A percentile compares a stretch with the other conserved stretches of the same genome.
Conservation (phyloP, 2,113 vertebrate species). For the Cyanistes caeruleus region DNA sequence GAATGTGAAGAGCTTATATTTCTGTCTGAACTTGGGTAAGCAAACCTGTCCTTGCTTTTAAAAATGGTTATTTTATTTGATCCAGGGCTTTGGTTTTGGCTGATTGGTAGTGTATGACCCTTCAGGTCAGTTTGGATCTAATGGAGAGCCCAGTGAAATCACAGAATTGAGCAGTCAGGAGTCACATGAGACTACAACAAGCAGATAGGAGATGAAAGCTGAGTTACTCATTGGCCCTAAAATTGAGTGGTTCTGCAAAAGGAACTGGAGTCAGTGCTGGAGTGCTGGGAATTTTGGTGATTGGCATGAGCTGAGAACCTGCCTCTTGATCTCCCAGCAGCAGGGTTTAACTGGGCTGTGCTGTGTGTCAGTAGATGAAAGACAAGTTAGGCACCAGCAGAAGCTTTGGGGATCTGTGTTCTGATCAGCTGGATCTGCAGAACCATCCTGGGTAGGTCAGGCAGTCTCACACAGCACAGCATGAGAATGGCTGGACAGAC, state of each 20-base stretch:
- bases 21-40: slow-evolving; percentile 52
- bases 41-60: slow-evolving; percentile 22
- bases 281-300: not conserved
- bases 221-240: not conserved
- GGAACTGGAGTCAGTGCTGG: not conserved
- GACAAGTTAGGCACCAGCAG: not conserved
- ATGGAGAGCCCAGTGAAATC: not conserved
- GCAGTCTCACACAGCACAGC: not conserved
- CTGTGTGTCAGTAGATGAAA: not conserved
- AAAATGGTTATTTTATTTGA: not conserved
- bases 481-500: not conserved
- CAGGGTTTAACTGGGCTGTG: not conserved
- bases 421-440: not conserved
- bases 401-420: not conserved
- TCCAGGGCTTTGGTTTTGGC: not conserved
- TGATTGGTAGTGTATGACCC: not conserved
- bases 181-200: not conserved
- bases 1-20: slow-evolving; percentile 55
- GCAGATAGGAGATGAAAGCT: not conserved
- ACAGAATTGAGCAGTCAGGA: not conserved
- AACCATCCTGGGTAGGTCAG: not conserved
- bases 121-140: not conserved
- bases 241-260: slow-evolving; percentile 5
- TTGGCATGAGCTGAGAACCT: not conserved
- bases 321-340: not conserved